phyloP scores from a whole-genome alignment of 2,797 vertebrate genomes.

The Ceyx erithaca region DNA sequence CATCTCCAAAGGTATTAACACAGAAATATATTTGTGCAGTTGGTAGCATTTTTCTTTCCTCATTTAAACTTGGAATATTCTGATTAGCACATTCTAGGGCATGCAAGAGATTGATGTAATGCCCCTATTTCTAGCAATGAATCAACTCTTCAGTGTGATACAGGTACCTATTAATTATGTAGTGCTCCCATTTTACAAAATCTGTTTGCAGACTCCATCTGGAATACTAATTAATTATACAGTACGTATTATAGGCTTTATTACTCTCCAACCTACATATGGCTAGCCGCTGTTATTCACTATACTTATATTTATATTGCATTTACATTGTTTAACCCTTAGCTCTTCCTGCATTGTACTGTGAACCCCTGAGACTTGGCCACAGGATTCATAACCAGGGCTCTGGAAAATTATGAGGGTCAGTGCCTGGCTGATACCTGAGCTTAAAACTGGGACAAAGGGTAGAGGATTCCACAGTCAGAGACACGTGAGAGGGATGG shows the following conservation, averaged over 20 bases:
- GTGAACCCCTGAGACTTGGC: neutral
- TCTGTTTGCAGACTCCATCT: slow-evolving; percentile 3
- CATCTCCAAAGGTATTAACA: neutral
- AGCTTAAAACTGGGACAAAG: neutral
- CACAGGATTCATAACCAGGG: neutral
- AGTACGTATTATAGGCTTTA: neutral
- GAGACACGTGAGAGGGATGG: neutral
- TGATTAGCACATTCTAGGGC: neutral
- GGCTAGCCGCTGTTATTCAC: neutral
- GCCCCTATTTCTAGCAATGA: slow-evolving; percentile 10
- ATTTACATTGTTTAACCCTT: neutral
- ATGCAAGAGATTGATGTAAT: neutral
- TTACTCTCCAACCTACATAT: neutral
- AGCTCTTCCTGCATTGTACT: neutral
- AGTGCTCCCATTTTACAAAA: slow-evolving; percentile 36
- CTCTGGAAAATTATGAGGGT: neutral
- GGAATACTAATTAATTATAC: slow-evolving; percentile 29
- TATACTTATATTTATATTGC: neutral
- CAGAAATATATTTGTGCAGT: neutral
- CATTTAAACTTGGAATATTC: slow-evolving; percentile 1
- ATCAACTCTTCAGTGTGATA: slow-evolving; percentile 16
- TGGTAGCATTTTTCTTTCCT: neutral
- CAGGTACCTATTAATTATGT: slow-evolving; percentile 37
- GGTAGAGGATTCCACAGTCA: neutral
- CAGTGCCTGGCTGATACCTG: neutral